Base-by-base conservation (phyloP, 2,797 vertebrate genomes). In the Falco berigora region DNA sequence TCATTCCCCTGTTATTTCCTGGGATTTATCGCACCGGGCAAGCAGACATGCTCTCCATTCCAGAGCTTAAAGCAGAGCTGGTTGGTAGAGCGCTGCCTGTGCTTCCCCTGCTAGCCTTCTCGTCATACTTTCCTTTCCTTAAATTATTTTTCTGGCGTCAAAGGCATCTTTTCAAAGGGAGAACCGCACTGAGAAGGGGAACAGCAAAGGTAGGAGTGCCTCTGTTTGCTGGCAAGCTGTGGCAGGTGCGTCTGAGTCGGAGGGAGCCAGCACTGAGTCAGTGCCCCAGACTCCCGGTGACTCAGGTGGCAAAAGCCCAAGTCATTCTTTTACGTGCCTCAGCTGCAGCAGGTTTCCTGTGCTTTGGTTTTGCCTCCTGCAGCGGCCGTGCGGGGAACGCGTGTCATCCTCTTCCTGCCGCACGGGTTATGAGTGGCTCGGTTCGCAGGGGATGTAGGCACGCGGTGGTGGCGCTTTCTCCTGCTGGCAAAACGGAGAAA, bases 281-380 rank as follows among this genome's bases (percentile, higher is more conserved):
- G 49, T 23, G 52, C 68, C 46, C 36, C 64, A 38, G 79, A 34
- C 68, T 83, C 24, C 44, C 27, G 61, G 72, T 97, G 95, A 95
- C 72, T 95, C 91, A 90, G 86, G 86, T 92, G 73, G 86, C 66
- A 92, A 59, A 80, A 88, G 77, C 67, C 85, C 85, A 83, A 62
- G n/a, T 76, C 0, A 1, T 91, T 86, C 49, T 79, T 46, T 68
- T 67, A 30, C 40, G 42, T 7, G 25, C n/a, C 64, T 88, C 85
- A 90, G 53, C 59, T 61, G 52, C 59, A 52, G 55, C 0, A 2
- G 52, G 88, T 88, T 95, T 94, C 88, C 63, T 73, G 69, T 90
- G 24, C 24, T 11, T 34, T 22, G 9, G 19, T 69, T 82, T 94
- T 0, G 0, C 58, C 89, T 87, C n/a, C 67, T 40, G 9, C 21